A percentile compares a stretch with the other conserved stretches of the same genome.
Evolutionary conservation across 2,797 vertebrate species (phyloP).

Genomic region (Phrynocephalus forsythii): DNA sequence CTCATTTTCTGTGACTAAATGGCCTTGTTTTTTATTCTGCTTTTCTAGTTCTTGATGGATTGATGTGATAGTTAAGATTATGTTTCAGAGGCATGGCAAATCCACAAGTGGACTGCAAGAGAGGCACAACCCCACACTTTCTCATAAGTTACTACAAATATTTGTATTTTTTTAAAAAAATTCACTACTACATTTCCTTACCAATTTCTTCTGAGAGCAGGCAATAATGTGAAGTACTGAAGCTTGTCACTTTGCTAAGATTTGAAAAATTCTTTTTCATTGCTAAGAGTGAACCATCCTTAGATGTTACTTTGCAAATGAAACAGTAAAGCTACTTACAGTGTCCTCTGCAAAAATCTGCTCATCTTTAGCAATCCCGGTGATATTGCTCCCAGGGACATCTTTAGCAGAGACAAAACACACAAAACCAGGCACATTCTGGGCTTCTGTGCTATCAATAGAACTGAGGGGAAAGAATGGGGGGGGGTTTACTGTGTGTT

Average conservation of each 20-base stretch:
- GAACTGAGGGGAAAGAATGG: conserved; percentile 75
- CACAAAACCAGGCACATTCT: conserved; percentile 84
- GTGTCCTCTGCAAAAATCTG: conserved; percentile 84
- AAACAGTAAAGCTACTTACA: conserved; percentile 74
- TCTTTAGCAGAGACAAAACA: conserved; percentile 85
- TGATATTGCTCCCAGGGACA: conserved; percentile 87
- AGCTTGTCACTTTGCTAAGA: background rate
- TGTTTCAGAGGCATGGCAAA: background rate
- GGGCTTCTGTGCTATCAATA: conserved; percentile 83
- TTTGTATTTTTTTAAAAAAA: background rate
- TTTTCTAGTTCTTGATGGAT: background rate
- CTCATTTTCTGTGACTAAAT: background rate
- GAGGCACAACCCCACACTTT: background rate
- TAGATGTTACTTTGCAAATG: background rate
- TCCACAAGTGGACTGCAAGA: background rate
- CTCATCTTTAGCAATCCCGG: conserved; percentile 85
- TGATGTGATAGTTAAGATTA: background rate
- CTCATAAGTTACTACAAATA: background rate
- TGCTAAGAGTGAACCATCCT: background rate
- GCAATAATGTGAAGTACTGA: background rate
- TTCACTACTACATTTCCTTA: background rate
- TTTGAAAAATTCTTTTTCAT: background rate
- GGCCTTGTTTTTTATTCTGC: background rate
- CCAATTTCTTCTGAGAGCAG: background rate
- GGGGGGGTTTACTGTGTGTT: background rate